These are phyloP conservation scores for Chondrilla cf. caribensis DNA, from an alignment of 37 sponge, comb jelly and placozoan genomes.

Conservation along the genomic window DNA sequence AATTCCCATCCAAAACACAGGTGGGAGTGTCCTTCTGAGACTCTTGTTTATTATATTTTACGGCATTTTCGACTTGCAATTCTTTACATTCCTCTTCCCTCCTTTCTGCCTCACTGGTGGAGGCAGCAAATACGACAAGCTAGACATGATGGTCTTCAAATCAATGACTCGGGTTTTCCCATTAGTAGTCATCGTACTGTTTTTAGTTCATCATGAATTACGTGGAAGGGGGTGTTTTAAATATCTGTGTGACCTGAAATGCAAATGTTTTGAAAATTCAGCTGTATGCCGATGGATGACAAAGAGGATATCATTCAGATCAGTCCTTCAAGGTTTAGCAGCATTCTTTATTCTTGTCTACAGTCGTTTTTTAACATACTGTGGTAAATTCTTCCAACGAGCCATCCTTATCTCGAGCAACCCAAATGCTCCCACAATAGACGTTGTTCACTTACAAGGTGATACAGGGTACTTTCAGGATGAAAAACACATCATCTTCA, in stretches of 20 bases:
- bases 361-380: neutral
- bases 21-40: neutral
- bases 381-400: neutral
- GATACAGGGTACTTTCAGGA: neutral
- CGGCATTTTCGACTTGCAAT: constrained; percentile 18
- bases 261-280: no score
- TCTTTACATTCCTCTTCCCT: constrained; percentile 13
- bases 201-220: no score
- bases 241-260: no score
- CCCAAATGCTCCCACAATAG: neutral
- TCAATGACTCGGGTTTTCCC: neutral
- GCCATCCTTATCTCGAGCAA: neutral
- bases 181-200: neutral
- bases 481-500: neutral
- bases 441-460: neutral
- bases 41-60: neutral
- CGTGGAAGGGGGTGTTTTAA: no score
- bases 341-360: constrained; percentile 7
- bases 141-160: constrained; percentile 11
- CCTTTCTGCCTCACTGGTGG: neutral
- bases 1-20: neutral
- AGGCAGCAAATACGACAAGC: neutral
- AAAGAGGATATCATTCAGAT: neutral
- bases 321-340: neutral
- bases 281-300: no score